Base-by-base conservation (phyloP, 53 echinoderm and acorn worm species). In the Actinopyga echinites region DNA sequence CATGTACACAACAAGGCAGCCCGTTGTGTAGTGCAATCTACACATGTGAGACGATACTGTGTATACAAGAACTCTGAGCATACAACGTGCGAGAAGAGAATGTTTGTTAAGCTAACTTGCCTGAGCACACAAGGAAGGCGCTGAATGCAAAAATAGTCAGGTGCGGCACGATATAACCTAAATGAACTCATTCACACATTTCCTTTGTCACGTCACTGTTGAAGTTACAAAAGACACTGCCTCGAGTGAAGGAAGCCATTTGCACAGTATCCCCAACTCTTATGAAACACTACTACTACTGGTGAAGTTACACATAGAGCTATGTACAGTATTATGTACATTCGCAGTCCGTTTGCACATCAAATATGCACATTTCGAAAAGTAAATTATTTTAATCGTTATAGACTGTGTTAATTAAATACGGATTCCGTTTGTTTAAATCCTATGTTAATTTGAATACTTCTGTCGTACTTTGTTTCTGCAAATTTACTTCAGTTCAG, bases 71-170 rank as follows among this genome's bases (percentile, higher is more conserved):
- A 26, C 40, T n/a, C 69, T 69, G 44, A 42, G 69, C 42, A 69
- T 69, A 69, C 69, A 69, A 40, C 69, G 11, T 25, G 44, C 44
- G 40, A n/a, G 69, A 69, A 26, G 69, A 69, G 36, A 69, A 40
- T 69, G 69, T 69, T 69, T 69, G 69, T 69, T 69, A 69, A 69
- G 69, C 69, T 69, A 69, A 69, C 69, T 69, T 38, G 69, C 69
- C 69, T 69, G 38, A 40, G 69, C 42, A 69, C 26, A 69, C 69
- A 69, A 38, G 44, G 69, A 69, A 42, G 69, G 42, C 29, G 24
- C 43, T 69, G 69, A 49, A 49, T 49, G 49, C 24, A 42, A 12
- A 69, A 69, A 69, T 38, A 30, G 24, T 69, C 69, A 69, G 69
- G 69, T 69, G 69, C 69, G 42, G 5, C 69, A 69, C 69, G 69